A percentile compares a stretch with the other conserved stretches of the same genome.
phyloP scores from a whole-genome alignment of 2,888 invertebrate genomes.

The Dromius quadrimaculatus region DNA sequence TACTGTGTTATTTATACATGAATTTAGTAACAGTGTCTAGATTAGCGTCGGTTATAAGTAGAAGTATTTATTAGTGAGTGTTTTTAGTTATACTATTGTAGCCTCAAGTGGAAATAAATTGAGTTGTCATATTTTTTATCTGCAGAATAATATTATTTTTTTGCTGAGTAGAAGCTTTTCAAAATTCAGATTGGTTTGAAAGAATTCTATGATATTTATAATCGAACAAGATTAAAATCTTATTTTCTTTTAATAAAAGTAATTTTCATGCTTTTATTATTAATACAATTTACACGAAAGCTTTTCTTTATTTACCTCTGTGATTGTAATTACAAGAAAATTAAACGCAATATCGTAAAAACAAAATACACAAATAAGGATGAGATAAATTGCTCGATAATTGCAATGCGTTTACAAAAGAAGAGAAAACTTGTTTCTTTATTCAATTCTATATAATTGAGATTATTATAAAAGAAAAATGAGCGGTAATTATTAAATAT shows the following conservation, averaged over 20 bases:
- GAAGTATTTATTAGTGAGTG: no score
- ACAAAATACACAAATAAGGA: neutral
- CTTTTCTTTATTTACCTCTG: conserved; percentile 20
- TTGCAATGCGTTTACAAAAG: conserved; percentile 4
- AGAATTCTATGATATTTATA: conserved; percentile 28
- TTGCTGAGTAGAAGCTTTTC: no score
- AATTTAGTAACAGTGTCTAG: no score
- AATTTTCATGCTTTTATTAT: conserved; percentile 29
- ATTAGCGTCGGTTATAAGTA: no score
- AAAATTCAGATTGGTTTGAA: no score
- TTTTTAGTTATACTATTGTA: no score
- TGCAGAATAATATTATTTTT: no score
- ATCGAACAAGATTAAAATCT: conserved; percentile 28
- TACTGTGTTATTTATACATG: no score
- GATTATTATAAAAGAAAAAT: no score
- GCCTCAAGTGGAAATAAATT: no score
- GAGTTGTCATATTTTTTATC: no score
- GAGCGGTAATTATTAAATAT: conserved; percentile 1
- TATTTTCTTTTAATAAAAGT: conserved; percentile 32
- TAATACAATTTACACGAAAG: conserved; percentile 27
- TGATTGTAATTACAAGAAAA: conserved; percentile 12
- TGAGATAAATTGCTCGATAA: conserved; percentile 4
- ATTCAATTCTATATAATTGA: neutral
- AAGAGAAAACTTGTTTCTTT: neutral
- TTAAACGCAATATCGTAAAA: conserved; percentile 13